These are phyloP conservation scores for Nysson spinosus DNA, from an alignment of 2,888 invertebrate genomes.

Conservation along the genomic window DNA sequence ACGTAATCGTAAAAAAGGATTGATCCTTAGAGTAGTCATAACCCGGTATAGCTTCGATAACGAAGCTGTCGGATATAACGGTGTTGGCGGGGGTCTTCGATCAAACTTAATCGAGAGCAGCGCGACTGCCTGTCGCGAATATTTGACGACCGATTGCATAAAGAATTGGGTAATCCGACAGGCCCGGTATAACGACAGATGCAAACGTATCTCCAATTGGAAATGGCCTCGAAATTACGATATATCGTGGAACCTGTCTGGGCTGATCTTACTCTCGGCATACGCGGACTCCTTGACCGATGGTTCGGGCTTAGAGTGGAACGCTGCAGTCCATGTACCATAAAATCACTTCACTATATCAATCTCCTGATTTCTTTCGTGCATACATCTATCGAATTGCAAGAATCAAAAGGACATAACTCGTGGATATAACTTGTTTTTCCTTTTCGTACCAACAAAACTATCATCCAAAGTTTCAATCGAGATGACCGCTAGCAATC, in stretches of 20 bases:
- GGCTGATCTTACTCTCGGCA: constrained; percentile 35
- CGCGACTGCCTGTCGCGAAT: constrained; percentile 21
- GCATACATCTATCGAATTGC: constrained; percentile 18
- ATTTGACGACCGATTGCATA: constrained; percentile 54
- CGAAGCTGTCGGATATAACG: constrained; percentile 43
- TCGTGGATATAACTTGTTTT: constrained; percentile 33
- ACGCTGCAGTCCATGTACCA: constrained; percentile 53
- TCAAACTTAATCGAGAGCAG: constrained; percentile 41
- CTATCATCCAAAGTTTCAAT: constrained; percentile 17
- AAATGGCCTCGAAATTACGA: constrained; percentile 46
- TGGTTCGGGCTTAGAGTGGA: constrained; percentile 45
- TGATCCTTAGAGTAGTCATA: constrained; percentile 14
- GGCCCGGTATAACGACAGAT: constrained; percentile 43
- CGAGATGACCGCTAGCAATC: neutral
- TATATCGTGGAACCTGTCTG: constrained; percentile 41
- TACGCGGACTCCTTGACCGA: constrained; percentile 36
- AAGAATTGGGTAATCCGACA: constrained; percentile 57
- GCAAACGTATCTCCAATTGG: constrained; percentile 45
- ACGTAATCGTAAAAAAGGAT: neutral
- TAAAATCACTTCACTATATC: constrained; percentile 60
- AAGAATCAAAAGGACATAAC: constrained; percentile 23
- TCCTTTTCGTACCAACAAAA: constrained; percentile 14
- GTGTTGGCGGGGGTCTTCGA: constrained; percentile 33
- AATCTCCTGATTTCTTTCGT: constrained; percentile 52
- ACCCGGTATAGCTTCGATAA: constrained; percentile 32